These are phyloP conservation scores for Falco novaeseelandiae DNA, from an alignment of 2,797 vertebrate species.

Conservation along the genomic window DNA sequence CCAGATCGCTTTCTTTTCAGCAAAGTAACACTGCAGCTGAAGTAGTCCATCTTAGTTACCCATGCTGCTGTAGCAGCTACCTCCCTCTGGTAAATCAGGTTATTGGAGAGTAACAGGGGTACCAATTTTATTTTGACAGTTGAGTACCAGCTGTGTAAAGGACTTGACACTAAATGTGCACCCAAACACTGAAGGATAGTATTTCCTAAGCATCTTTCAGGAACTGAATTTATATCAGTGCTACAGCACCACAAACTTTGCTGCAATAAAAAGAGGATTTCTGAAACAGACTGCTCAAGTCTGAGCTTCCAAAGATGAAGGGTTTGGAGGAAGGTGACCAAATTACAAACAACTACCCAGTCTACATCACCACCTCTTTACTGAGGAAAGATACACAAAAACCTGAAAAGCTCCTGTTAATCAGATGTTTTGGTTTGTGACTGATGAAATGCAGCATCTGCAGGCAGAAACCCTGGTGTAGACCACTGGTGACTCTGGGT, in stretches of 20 bases:
- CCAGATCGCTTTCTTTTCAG: not conserved
- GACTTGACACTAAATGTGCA: not conserved
- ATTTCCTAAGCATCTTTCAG: not conserved
- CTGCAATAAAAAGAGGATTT: not conserved
- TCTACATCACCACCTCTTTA: not conserved
- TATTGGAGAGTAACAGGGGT: not conserved
- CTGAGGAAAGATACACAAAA: not conserved
- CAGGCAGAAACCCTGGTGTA: constrained; percentile 4
- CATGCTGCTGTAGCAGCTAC: not conserved
- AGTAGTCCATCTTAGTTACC: not conserved
- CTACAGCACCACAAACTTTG: not conserved
- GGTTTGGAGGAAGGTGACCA: not conserved
- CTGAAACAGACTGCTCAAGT: not conserved
- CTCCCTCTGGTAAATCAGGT: not conserved
- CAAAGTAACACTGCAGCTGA: not conserved
- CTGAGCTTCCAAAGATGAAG: not conserved
- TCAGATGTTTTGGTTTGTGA: not conserved
- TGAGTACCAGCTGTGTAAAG: not conserved
- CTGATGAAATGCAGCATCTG: not conserved
- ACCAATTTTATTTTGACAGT: not conserved
- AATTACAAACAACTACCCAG: not conserved
- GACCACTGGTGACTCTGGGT: not conserved
- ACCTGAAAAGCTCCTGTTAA: not conserved
- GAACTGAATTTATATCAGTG: not conserved
- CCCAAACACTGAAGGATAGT: not conserved